Base-by-base conservation (phyloP, 1,140 invertebrate species). In the Amyelois transitella region DNA sequence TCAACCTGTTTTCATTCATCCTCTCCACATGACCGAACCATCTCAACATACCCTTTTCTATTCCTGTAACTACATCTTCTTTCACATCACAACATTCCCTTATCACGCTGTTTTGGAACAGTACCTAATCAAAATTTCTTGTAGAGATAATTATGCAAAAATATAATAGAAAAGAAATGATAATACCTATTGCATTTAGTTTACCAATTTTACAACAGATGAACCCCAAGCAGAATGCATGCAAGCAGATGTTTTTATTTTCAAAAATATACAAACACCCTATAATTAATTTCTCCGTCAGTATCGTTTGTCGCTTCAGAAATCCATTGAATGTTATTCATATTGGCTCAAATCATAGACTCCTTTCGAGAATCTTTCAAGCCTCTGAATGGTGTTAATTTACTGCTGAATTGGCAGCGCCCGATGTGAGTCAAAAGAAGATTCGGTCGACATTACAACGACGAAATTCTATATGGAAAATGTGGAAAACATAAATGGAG, bases 401-500 rank as follows among this genome's bases (percentile, higher is more conserved):
- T 82, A 73, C 66, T 72, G 64, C 58, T 75, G 73, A 75, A 81
- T 71, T 71, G 69, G 65, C 67, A 75, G 71, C 68, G 74, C 66
- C 69, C 69, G 69, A 69, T 77, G 69, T 74, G 69, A 70, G 65
- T 81, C 66, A 81, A 80, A 78, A 69, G 67, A 49, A 72, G 64
- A 74, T 72, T 76, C 65, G 69, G 66, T 66, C 72, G 71, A 75
- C 64, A 63, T 66, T 62, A 66, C 65, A 70, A 69, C 63, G 64
- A 58, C 67, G 53, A 75, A 77, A 80, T 85, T 82, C 66, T 85
- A 77, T 81, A 85, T 82, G 79, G 81, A 80, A 84, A 85, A 82
- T 78, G 77, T 81, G 72, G 72, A 72, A 77, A 81, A 75, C 66
- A 77, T 81, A 81, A 84, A 81, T 80, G 72, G 72, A 75, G 70